These are phyloP conservation scores for Cyprinodon diabolis DNA, from an alignment of 2,797 vertebrate species.

Conservation along the genomic window DNA sequence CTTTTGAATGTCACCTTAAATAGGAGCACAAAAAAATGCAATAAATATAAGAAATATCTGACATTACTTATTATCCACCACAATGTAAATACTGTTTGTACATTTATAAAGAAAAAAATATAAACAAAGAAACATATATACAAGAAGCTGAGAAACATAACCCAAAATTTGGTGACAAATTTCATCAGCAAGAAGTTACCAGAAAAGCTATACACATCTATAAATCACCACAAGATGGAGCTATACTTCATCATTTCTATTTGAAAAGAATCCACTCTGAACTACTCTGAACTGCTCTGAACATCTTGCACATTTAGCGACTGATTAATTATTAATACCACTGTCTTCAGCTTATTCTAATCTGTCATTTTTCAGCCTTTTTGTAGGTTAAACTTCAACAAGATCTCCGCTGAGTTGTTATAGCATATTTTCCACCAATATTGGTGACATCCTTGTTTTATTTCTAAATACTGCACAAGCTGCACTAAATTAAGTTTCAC, in stretches of 20 bases:
- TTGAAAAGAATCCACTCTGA: neutral
- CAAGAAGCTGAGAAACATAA: neutral
- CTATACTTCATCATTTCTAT: constrained; percentile 40
- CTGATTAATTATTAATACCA: neutral
- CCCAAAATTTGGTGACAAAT: neutral
- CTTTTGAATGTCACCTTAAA: neutral
- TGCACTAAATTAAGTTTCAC: neutral
- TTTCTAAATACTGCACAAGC: neutral
- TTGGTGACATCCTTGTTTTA: neutral
- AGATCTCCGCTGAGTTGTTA: neutral
- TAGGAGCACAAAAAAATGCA: neutral
- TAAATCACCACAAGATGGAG: constrained; percentile 74
- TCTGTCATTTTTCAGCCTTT: neutral
- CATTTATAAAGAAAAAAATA: neutral
- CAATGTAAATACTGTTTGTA: neutral
- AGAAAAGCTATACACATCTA: constrained; percentile 8
- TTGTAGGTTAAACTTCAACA: neutral
- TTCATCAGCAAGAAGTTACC: neutral
- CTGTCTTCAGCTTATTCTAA: neutral
- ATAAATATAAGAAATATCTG: neutral
- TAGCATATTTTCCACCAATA: neutral
- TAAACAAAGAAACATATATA: neutral
- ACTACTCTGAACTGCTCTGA: neutral
- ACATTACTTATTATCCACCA: neutral
- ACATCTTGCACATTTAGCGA: neutral